Evolutionary conservation across 2,888 invertebrate species (phyloP), one percentile per base, ranked within the genome.

Genomic region (Eupithecia subumbrata): DNA sequence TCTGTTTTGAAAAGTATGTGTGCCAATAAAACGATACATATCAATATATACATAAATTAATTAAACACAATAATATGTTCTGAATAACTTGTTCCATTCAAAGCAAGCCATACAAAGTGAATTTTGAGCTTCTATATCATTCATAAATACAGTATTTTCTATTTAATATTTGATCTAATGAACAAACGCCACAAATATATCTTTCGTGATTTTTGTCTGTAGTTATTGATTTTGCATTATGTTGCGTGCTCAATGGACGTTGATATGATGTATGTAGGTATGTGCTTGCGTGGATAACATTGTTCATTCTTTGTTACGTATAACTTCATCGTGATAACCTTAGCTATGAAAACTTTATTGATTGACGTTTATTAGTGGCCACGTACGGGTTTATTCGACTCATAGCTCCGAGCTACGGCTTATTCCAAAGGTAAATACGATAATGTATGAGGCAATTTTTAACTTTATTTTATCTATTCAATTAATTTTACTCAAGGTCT

Each of bases 1-100:
- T 98, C 98, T 98, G 96, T 89, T 90, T 86, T 86, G 86, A 90
- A 93, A 91, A 92, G 88, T 89, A 86, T 89, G 87, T 87, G 92
- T 91, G 91, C 92, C 86, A 87, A 90, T 90, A 89, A 86, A 87
- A 84, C 81, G 85, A 85, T 79, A 67, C 2, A 84, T 82, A 87
- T 73, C 81, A 81, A 81, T 60, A 75, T 2, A 78, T 82, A 84
- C 63, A 76, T 56, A 80, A 76, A 72, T 69, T 64, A 69, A 71
- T 72, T 66, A n/a, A 56, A 37, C 25, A 14, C n/a, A 12, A 25
- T 25, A 43, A 45, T 12, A 14, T 22, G 16, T 68, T 45, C 40
- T 18, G 16, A 64, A 34, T 18, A 40, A 37, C n/a, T 40, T 40
- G 22, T 83, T 84, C 78, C 82, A 80, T 77, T 69, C n/a, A 76